phyloP scores from a whole-genome alignment of 2,797 vertebrate genomes.

The Pipistrellus kuhlii region DNA sequence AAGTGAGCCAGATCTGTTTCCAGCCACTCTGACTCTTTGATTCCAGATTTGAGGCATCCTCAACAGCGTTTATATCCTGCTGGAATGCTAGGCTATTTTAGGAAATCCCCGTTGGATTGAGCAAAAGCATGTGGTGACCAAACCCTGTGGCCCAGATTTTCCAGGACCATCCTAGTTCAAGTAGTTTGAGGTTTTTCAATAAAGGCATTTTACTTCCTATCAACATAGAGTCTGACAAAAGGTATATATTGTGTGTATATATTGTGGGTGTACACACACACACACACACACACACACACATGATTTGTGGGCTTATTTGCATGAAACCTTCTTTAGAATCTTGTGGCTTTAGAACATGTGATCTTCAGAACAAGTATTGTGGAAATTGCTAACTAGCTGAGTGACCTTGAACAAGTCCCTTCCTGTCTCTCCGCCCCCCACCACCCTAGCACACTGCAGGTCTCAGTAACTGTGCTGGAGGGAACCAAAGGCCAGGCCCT shows the following conservation, averaged over 20 bases:
- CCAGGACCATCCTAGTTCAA: not conserved
- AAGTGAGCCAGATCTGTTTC: slow-evolving; percentile 46
- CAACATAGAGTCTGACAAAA: not conserved
- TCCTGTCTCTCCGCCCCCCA: not conserved
- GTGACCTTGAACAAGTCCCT: slow-evolving; percentile 12
- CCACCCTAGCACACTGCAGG: not conserved
- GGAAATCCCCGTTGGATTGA: slow-evolving; percentile 27
- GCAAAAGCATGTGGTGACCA: not conserved
- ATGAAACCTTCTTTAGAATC: slow-evolving; percentile 48
- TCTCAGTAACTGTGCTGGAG: not conserved
- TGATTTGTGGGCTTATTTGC: slow-evolving; percentile 52
- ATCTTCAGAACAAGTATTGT: not conserved
- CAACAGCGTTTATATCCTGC: not conserved
- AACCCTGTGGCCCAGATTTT: slow-evolving; percentile 13
- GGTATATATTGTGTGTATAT: not conserved
- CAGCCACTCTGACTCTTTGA: not conserved
- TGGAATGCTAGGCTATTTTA: slow-evolving; percentile 45
- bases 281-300: not conserved
- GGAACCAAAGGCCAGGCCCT: not conserved
- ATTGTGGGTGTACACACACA: not conserved
- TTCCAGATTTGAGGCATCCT: not conserved
- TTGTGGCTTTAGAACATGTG: slow-evolving; percentile 49
- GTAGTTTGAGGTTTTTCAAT: slow-evolving; percentile 35
- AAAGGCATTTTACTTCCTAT: slow-evolving; percentile 25
- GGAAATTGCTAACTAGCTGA: slow-evolving; percentile 2